These are phyloP conservation scores for Falco punctatus DNA, from an alignment of 2,113 vertebrate species.

Conservation along the genomic window DNA sequence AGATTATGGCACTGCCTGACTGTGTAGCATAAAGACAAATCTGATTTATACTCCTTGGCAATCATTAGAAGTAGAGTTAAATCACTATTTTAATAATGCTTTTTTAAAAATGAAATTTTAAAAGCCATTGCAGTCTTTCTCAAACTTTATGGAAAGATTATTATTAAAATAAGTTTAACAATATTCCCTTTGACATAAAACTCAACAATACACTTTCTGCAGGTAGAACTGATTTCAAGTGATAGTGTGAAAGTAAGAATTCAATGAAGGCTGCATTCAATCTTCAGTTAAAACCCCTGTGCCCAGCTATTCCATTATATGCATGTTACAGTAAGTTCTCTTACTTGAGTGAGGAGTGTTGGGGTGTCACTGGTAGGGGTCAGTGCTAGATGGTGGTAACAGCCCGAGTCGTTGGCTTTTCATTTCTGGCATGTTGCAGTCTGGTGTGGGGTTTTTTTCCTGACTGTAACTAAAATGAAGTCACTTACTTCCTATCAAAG, in stretches of 20 bases:
- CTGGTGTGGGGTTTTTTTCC: neutral
- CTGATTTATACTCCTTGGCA: neutral
- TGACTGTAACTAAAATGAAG: neutral
- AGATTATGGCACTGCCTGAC: neutral
- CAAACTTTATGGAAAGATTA: neutral
- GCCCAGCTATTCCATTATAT: slow-evolving; percentile 57
- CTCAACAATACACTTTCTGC: slow-evolving; percentile 50
- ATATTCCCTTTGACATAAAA: slow-evolving; percentile 38
- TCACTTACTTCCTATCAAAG: neutral
- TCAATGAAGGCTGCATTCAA: slow-evolving; percentile 53
- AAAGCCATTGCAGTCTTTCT: slow-evolving; percentile 1
- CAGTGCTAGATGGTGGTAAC: neutral
- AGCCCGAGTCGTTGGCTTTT: neutral
- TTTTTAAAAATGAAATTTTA: neutral
- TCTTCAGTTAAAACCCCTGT: slow-evolving; percentile 52
- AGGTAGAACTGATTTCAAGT: slow-evolving; percentile 63
- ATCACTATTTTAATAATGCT: neutral
- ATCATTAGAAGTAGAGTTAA: neutral
- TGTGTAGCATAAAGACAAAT: neutral
- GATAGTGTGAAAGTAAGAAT: slow-evolving; percentile 67
- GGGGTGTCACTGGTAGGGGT: slow-evolving; percentile 19
- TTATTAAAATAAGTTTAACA: neutral
- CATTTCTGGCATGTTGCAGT: neutral
- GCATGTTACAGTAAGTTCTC: slow-evolving; percentile 59
- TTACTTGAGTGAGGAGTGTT: slow-evolving; percentile 19